Percentiles rank a stretch among this genome's conserved stretches.
phyloP scores from a whole-genome alignment of 2,797 vertebrate species.

The Odontamblyopus lacepedii region DNA sequence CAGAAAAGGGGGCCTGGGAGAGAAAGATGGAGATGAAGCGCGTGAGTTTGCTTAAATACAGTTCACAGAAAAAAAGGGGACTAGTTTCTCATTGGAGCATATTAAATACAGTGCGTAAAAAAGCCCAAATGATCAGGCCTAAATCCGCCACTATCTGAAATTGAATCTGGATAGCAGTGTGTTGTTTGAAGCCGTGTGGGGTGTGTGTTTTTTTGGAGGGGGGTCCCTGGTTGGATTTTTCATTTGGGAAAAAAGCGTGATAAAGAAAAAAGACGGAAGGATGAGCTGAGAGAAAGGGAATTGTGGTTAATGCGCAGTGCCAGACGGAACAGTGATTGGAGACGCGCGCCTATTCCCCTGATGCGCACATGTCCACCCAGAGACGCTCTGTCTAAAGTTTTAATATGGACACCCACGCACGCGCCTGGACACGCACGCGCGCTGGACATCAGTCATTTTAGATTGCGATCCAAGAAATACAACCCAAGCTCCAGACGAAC shows the following conservation, averaged over 20 bases:
- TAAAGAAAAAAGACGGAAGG: constrained; percentile 82
- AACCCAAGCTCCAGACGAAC: not conserved
- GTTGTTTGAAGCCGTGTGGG: constrained; percentile 86
- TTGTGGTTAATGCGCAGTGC: constrained; percentile 88
- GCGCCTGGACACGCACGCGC: not conserved
- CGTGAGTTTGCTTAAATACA: constrained; percentile 12
- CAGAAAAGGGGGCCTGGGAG: constrained; percentile 20
- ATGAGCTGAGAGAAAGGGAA: constrained; percentile 86
- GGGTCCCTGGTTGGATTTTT: constrained; percentile 86
- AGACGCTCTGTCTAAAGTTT: too few species aligned
- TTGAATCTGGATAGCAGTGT: constrained; percentile 95
- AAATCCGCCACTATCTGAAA: constrained; percentile 93
- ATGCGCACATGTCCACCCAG: constrained; percentile 12
- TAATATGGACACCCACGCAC: constrained; percentile 4
- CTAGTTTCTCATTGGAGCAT: constrained; percentile 66
- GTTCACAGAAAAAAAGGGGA: constrained; percentile 2
- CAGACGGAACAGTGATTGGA: constrained; percentile 93
- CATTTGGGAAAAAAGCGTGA: constrained; percentile 96
- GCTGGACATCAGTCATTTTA: constrained; percentile 5
- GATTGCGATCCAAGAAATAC: constrained; percentile 3
- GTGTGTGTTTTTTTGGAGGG: constrained; percentile 63
- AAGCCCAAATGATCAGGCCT: constrained; percentile 81
- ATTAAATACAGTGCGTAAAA: constrained; percentile 78
- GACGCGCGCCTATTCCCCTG: constrained; percentile 80
- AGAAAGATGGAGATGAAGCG: constrained; percentile 21